These are phyloP conservation scores for Micropoecilia bifurca DNA, from an alignment of 2,797 vertebrate species.

Conservation along the genomic window DNA sequence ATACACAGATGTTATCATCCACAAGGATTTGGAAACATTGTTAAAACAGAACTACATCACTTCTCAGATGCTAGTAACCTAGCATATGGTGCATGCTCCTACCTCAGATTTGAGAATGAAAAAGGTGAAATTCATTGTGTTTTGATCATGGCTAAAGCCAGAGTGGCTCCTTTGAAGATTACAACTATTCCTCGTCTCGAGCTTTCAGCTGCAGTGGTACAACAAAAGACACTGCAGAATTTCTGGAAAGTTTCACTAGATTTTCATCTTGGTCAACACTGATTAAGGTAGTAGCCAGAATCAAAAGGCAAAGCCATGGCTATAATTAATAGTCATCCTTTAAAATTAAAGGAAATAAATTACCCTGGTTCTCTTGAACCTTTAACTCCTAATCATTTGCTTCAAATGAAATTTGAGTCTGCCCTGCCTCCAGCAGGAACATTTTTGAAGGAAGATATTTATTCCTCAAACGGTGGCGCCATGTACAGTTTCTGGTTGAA, in stretches of 20 bases:
- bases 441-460: neutral
- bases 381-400: slow-evolving; percentile 3
- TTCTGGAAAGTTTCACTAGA: too few species aligned
- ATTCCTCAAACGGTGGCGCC: neutral
- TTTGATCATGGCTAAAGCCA: neutral
- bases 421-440: neutral
- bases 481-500: neutral
- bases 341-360: neutral
- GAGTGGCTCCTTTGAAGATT: neutral
- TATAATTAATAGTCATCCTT: neutral
- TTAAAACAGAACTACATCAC: too few species aligned
- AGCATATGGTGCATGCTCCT: too few species aligned
- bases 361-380: neutral
- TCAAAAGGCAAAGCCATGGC: slow-evolving; percentile 8
- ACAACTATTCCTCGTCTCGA: neutral
- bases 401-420: slow-evolving; percentile 2
- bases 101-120: neutral
- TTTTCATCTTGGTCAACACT: too few species aligned
- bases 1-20: too few species aligned
- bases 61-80: too few species aligned
- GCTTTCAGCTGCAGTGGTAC: too few species aligned
- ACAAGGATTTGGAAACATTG: too few species aligned
- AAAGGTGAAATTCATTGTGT: neutral
- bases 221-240: too few species aligned
- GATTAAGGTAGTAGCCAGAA: too few species aligned